phyloP scores from a whole-genome alignment of 2,797 vertebrate genomes.

The Pagetopsis macropterus region DNA sequence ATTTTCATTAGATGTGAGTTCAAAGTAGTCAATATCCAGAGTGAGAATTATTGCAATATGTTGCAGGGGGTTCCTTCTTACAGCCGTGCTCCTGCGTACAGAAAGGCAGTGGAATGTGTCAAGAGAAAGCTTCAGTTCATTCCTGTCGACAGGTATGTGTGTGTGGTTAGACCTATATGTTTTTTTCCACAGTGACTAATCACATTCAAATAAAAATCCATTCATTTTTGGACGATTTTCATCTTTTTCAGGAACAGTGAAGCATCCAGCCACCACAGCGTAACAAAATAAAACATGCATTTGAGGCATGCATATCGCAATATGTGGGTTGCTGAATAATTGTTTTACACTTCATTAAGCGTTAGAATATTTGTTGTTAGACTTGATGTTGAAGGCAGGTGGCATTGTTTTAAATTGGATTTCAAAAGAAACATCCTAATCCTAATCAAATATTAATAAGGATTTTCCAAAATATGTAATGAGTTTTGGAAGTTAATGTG shows the following conservation, averaged over 20 bases:
- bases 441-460: not conserved
- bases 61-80: slow-evolving; percentile 46
- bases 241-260: slow-evolving; percentile 58
- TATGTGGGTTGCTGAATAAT: not conserved
- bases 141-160: slow-evolving; percentile 50
- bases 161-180: not conserved
- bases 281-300: not conserved
- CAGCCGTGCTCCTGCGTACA: not conserved
- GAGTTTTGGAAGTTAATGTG: not conserved
- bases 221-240: not conserved
- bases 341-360: not conserved
- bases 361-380: not conserved
- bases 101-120: slow-evolving; percentile 38
- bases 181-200: not conserved
- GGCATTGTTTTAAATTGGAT: not conserved
- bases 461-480: not conserved
- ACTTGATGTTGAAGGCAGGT: not conserved
- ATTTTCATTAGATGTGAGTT: not conserved
- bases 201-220: not conserved
- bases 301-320: not conserved
- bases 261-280: not conserved
- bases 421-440: not conserved
- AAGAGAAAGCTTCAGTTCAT: slow-evolving; percentile 80
- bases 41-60: slow-evolving; percentile 15
- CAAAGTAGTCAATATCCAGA: not conserved